Conservation (phyloP, 2,113 vertebrate species). For the Crotalus horridus region DNA sequence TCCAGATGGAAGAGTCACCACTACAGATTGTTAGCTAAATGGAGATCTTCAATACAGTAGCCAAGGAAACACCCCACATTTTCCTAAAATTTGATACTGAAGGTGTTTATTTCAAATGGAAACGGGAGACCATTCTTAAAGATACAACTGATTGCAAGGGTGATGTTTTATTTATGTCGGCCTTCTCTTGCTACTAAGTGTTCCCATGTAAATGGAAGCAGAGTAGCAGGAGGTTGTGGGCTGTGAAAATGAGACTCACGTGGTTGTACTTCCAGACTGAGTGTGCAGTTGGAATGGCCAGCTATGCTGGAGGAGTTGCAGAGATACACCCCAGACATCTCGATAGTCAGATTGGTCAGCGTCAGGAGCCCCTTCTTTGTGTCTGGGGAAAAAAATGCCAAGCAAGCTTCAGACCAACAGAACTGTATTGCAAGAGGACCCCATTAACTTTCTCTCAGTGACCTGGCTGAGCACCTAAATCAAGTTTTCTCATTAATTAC, state of each 20-base stretch:
- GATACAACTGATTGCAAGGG: neutral
- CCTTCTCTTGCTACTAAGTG: neutral
- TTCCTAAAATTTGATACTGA: neutral
- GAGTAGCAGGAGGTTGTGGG: no score
- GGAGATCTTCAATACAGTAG: neutral
- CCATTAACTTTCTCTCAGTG: neutral
- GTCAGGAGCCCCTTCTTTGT: constrained; percentile 69
- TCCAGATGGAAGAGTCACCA: neutral
- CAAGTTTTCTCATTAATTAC: neutral
- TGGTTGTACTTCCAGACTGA: constrained; percentile 77
- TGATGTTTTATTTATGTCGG: neutral
- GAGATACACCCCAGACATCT: constrained; percentile 82
- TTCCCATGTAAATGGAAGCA: neutral
- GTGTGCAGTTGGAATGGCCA: constrained; percentile 72
- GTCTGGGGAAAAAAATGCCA: constrained; percentile 62
- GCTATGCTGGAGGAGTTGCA: constrained; percentile 77
- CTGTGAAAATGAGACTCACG: constrained; percentile 64
- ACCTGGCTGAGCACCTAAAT: neutral
- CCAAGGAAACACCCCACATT: neutral
- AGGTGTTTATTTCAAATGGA: neutral
- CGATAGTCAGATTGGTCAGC: constrained; percentile 78
- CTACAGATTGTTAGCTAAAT: neutral
- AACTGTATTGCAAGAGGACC: neutral
- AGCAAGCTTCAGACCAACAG: neutral
- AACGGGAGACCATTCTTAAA: neutral